Evolutionary conservation across 2,888 invertebrate species (phyloP).

Genomic region (Byasa hedistus): DNA sequence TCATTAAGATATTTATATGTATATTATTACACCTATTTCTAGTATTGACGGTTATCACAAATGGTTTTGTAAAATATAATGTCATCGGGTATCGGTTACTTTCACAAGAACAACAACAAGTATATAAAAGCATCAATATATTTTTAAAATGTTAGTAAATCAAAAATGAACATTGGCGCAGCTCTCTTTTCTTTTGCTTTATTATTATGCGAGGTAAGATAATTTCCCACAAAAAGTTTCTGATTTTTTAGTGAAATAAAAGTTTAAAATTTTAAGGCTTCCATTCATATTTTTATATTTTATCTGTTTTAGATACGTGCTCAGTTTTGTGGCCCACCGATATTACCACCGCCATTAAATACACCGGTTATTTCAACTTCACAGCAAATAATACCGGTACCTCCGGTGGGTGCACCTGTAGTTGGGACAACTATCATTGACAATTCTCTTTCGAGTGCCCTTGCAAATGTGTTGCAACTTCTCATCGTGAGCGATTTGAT

Average conservation of each 20-base stretch:
- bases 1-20: conserved; percentile 1
- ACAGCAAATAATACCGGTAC: conserved; percentile 6
- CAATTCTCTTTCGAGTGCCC: conserved; percentile 53
- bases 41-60: conserved; percentile 22
- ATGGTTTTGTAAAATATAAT: conserved; percentile 24
- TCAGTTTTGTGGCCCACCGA: conserved; percentile 34
- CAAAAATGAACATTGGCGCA: conserved; percentile 22
- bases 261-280: neutral
- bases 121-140: conserved; percentile 23
- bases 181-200: conserved; percentile 12
- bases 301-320: conserved; percentile 35
- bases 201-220: conserved; percentile 24
- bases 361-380: conserved; percentile 30
- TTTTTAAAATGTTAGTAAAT: conserved; percentile 9
- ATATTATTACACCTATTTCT: conserved; percentile 7
- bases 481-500: conserved; percentile 58
- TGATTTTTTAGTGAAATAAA: neutral
- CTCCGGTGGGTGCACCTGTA: conserved; percentile 35
- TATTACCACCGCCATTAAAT: conserved; percentile 31
- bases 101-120: conserved; percentile 4
- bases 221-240: neutral
- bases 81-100: conserved; percentile 13
- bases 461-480: conserved; percentile 60
- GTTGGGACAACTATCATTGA: conserved; percentile 52
- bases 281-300: neutral